phyloP scores from a whole-genome alignment of 2,113 vertebrate species.

The Plectropomus leopardus region DNA sequence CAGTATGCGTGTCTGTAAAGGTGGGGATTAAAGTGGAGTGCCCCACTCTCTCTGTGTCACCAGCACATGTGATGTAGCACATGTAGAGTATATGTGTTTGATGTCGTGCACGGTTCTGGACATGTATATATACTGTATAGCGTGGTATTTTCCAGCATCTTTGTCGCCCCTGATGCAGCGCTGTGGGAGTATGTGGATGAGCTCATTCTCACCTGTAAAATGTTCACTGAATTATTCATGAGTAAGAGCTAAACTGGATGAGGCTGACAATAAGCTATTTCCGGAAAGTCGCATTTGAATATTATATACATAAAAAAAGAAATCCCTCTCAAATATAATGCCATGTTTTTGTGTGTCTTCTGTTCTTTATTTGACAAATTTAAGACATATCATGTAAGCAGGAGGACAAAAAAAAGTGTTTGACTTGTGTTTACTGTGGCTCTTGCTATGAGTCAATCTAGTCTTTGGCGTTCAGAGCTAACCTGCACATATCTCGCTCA shows the following conservation, averaged over 20 bases:
- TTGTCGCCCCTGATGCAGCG: slow-evolving; percentile 7
- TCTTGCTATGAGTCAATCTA: background rate
- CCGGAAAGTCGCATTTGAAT: slow-evolving; percentile 58
- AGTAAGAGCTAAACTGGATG: slow-evolving; percentile 47
- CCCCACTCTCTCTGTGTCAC: background rate
- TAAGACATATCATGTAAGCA: background rate
- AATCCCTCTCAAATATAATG: background rate
- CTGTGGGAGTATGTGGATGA: slow-evolving; percentile 46
- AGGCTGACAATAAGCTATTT: slow-evolving; percentile 66
- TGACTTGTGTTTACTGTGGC: background rate
- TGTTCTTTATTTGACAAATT: slow-evolving; percentile 13
- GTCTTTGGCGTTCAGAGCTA: background rate
- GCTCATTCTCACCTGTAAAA: slow-evolving; percentile 74
- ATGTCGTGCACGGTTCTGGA: background rate
- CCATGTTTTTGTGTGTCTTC: background rate
- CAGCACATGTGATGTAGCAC: background rate
- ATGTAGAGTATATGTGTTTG: background rate
- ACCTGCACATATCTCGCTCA: background rate
- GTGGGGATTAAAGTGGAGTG: background rate
- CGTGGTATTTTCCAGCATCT: background rate
- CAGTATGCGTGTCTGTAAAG: slow-evolving; percentile 25
- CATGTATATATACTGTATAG: background rate
- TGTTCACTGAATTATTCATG: slow-evolving; percentile 70
- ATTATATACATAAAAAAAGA: slow-evolving; percentile 22
- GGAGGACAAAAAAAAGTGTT: background rate